Percentiles rank a stretch among this genome's conserved stretches.
Conservation (phyloP, 92 coral and sea anemone species). For the Porites evermanni region DNA sequence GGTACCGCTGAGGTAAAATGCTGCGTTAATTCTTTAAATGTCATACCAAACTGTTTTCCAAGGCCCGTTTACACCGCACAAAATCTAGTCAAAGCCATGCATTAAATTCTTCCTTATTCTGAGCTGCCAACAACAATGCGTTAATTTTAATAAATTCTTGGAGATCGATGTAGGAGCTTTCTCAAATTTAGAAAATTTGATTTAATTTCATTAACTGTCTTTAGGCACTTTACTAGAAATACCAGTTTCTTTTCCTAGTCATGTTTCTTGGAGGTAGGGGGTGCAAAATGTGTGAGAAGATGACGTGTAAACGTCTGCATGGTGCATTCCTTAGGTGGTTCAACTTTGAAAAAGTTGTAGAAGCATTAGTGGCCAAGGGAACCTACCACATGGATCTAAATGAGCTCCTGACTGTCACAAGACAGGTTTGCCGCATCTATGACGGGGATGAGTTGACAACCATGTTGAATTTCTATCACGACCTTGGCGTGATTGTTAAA, state of each 20-base stretch:
- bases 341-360: conserved; percentile 63
- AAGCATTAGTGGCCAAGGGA: conserved; percentile 50
- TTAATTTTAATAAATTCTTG: background rate
- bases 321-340: conserved; percentile 37
- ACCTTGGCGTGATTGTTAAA: too few relatives aligned
- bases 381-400: conserved; percentile 49
- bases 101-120: background rate
- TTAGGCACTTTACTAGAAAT: too few relatives aligned
- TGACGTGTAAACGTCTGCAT: too few relatives aligned
- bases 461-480: conserved; percentile 16
- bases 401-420: conserved; percentile 57
- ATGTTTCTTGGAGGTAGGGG: background rate
- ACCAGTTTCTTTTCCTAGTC: too few relatives aligned
- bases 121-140: background rate
- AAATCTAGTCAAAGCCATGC: background rate
- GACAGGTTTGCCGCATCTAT: conserved; percentile 58
- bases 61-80: background rate
- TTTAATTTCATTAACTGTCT: too few relatives aligned
- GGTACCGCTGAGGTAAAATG: conserved; percentile 49
- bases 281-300: background rate
- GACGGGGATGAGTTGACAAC: conserved; percentile 43
- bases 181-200: too few relatives aligned
- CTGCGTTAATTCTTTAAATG: background rate
- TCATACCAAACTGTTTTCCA: too few relatives aligned
- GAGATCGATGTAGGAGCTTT: background rate